phyloP scores from a whole-genome alignment of 2,113 vertebrate species.

The Oncorhynchus clarkii region DNA sequence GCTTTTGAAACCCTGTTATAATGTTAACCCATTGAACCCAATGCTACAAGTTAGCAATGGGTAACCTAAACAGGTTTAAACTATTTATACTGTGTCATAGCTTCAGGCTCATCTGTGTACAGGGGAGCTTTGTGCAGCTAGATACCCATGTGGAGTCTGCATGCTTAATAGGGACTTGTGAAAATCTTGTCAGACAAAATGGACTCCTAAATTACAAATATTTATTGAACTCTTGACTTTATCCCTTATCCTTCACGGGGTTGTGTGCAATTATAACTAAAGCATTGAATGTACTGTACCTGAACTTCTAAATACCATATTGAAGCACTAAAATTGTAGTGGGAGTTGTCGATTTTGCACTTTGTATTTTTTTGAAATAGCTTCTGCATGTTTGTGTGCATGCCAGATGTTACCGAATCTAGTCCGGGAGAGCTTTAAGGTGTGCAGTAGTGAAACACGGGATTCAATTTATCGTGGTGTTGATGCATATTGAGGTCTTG shows the following conservation, averaged over 20 bases:
- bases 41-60: no score
- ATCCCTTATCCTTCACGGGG: slow-evolving; percentile 2
- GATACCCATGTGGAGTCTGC: slow-evolving; percentile 23
- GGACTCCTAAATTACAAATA: no score
- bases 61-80: no score
- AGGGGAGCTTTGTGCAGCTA: slow-evolving; percentile 17
- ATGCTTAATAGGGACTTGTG: slow-evolving; percentile 27
- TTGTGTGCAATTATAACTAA: slow-evolving; percentile 50
- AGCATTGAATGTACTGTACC: slow-evolving; percentile 52
- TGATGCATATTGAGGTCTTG: no score
- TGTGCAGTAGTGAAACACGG: not conserved
- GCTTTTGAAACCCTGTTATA: no score
- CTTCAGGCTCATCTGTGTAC: not conserved
- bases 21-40: no score
- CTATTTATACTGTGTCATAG: not conserved
- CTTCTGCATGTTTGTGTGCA: slow-evolving; percentile 25
- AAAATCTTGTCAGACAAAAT: no score
- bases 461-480: no score
- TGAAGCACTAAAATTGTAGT: slow-evolving; percentile 6
- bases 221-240: no score
- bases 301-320: slow-evolving; percentile 20
- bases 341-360: slow-evolving; percentile 35
- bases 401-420: not conserved
- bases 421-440: not conserved
- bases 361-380: slow-evolving; percentile 18